A percentile compares a stretch with the other conserved stretches of the same genome.
phyloP scores from a whole-genome alignment of 2,888 invertebrate genomes.

The Uropetala carovei region DNA sequence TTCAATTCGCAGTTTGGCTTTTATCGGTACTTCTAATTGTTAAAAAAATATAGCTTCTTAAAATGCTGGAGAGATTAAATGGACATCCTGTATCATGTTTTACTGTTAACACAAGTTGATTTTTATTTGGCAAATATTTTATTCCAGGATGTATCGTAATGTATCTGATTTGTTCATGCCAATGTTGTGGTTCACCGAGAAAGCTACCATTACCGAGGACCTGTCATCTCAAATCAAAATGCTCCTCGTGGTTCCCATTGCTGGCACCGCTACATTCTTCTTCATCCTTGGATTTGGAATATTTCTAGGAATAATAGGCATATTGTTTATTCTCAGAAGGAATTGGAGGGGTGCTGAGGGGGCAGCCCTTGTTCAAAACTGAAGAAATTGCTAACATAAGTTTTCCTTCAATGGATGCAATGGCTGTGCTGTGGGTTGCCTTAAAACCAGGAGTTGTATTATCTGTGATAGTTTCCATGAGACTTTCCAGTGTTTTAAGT shows the following conservation, averaged over 20 bases:
- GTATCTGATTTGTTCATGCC: slow-evolving; percentile 81
- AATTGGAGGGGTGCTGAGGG: slow-evolving; percentile 41
- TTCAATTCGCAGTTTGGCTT: too few species aligned
- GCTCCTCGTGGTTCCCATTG: slow-evolving; percentile 77
- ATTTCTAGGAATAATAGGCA: slow-evolving; percentile 72
- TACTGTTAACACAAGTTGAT: neutral
- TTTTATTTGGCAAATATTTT: neutral
- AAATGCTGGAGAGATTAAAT: too few species aligned
- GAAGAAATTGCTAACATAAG: neutral
- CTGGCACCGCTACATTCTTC: slow-evolving; percentile 74
- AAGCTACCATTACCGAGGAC: slow-evolving; percentile 78
- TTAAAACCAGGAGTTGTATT: slow-evolving; percentile 38
- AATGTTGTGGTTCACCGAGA: slow-evolving; percentile 87
- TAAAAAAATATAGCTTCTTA: too few species aligned
- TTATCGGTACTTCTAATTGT: too few species aligned
- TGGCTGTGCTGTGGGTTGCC: neutral
- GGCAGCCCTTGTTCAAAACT: neutral
- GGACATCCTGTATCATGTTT: too few species aligned
- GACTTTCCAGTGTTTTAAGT: slow-evolving; percentile 22
- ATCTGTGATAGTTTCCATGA: slow-evolving; percentile 47
- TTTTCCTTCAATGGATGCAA: neutral
- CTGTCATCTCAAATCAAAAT: slow-evolving; percentile 78
- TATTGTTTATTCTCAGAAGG: slow-evolving; percentile 65
- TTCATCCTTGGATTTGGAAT: slow-evolving; percentile 77
- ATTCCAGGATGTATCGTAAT: slow-evolving; percentile 77